A percentile compares a stretch with the other conserved stretches of the same genome.
phyloP scores from a whole-genome alignment of 37 sponge, comb jelly and placozoan species.

The Tethya wilhelma region DNA sequence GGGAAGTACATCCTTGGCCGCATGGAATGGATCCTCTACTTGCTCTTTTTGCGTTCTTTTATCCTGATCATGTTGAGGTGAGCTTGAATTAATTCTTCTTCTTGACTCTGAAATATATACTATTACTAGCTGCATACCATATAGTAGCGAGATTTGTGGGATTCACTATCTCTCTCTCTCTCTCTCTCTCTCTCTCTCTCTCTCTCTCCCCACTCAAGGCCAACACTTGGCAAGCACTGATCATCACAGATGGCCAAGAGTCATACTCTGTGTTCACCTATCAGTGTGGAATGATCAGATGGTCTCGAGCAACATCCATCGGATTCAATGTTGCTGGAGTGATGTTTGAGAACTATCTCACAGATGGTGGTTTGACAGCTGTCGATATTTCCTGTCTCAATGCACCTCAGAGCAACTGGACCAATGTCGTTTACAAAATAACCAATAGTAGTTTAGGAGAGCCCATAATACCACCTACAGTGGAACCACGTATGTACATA shows the following conservation, averaged over 20 bases:
- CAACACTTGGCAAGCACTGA: conserved; percentile 69
- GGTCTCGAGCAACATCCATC: conserved; percentile 46
- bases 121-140: neutral
- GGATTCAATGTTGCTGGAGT: conserved; percentile 60
- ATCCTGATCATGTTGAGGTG: neutral
- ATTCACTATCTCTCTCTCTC: neutral
- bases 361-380: neutral
- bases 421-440: conserved; percentile 53
- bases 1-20: conserved; percentile 66
- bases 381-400: conserved; percentile 32
- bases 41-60: neutral
- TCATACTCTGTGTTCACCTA: conserved; percentile 77
- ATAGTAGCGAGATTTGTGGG: neutral
- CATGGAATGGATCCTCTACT: conserved; percentile 6
- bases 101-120: neutral
- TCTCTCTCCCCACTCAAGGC: neutral
- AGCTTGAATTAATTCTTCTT: neutral
- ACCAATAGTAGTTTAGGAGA: neutral
- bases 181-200: neutral
- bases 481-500: conserved; percentile 36
- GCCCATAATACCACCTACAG: conserved; percentile 8
- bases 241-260: conserved; percentile 63
- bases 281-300: conserved; percentile 61
- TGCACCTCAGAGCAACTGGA: neutral
- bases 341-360: conserved; percentile 39